Conservation (phyloP, 2,888 invertebrate species). For the Caenorhabditis parvicauda region DNA sequence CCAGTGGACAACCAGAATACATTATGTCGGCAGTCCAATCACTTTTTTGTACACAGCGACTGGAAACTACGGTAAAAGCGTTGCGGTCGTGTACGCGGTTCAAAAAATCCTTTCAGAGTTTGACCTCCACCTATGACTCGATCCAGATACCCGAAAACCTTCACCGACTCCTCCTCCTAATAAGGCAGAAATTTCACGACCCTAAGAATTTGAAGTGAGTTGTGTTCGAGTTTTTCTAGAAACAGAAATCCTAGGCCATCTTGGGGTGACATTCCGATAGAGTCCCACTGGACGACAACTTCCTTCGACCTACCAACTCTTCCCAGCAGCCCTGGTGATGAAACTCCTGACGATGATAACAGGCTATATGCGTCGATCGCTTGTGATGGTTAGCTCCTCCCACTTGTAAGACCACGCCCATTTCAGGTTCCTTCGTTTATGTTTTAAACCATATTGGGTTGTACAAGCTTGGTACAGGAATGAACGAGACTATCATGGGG, state of each 20-base stretch:
- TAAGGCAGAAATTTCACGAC: conserved; percentile 36
- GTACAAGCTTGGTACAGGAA: conserved; percentile 90
- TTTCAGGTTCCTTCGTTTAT: conserved; percentile 79
- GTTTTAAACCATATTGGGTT: conserved; percentile 78
- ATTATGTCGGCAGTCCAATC: conserved; percentile 41
- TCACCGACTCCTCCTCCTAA: conserved; percentile 42
- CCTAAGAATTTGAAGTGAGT: conserved; percentile 10
- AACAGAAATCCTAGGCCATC: not conserved
- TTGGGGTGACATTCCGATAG: conserved; percentile 6
- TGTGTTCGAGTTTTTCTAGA: not conserved
- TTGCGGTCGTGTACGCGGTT: no score
- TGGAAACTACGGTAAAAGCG: not conserved
- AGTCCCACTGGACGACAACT: conserved; percentile 28
- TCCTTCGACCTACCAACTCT: conserved; percentile 36
- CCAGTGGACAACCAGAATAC: conserved; percentile 74
- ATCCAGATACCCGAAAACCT: conserved; percentile 50
- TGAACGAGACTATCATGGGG: conserved; percentile 87
- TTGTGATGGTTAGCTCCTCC: conserved; percentile 64
- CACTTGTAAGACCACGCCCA: not conserved
- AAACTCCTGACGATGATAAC: conserved; percentile 46
- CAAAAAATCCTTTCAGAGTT: conserved; percentile 16
- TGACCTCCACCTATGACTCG: conserved; percentile 31
- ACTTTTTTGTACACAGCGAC: conserved; percentile 22
- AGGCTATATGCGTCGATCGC: conserved; percentile 68
- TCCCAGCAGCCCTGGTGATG: conserved; percentile 34